Percentiles rank a stretch among this genome's conserved stretches.
These are phyloP conservation scores for Parnassius glacialis DNA, from an alignment of 2,888 invertebrate species.

Conservation along the genomic window DNA sequence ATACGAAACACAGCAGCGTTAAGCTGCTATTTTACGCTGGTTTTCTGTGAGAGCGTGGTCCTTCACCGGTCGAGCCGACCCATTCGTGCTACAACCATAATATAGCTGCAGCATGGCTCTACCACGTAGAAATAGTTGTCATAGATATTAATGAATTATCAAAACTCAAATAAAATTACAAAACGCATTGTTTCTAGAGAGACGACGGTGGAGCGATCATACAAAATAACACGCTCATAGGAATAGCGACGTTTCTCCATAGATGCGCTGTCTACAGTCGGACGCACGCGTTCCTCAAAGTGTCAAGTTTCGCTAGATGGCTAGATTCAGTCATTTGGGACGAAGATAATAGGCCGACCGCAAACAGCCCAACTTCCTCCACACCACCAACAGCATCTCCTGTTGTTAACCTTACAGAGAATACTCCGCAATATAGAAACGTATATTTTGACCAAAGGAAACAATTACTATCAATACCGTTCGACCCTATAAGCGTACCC, in stretches of 20 bases:
- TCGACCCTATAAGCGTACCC: slow-evolving; percentile 65
- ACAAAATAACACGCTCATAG: slow-evolving; percentile 67
- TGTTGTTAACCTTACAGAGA: slow-evolving; percentile 38
- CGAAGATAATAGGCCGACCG: slow-evolving; percentile 55
- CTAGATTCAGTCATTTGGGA: slow-evolving; percentile 70
- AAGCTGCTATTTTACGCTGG: too few relatives aligned
- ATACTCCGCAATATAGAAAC: slow-evolving; percentile 29
- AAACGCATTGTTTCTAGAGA: slow-evolving; percentile 46
- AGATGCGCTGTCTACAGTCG: slow-evolving; percentile 65
- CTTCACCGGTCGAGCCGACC: too few relatives aligned
- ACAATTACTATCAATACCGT: slow-evolving; percentile 63
- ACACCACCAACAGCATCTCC: slow-evolving; percentile 10
- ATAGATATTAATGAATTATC: too few relatives aligned
- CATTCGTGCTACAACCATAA: too few relatives aligned
- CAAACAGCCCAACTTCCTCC: slow-evolving; percentile 30
- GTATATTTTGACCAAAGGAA: slow-evolving; percentile 49
- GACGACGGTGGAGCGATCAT: slow-evolving; percentile 72
- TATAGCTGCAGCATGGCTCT: too few relatives aligned
- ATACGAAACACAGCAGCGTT: too few relatives aligned
- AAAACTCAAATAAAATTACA: too few relatives aligned
- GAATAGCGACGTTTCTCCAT: slow-evolving; percentile 58
- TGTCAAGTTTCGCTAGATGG: slow-evolving; percentile 60
- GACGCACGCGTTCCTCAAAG: slow-evolving; percentile 68
- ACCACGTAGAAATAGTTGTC: too few relatives aligned
- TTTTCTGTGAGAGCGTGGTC: too few relatives aligned